phyloP scores from a whole-genome alignment of 1,140 invertebrate genomes.

The Bemisia tabaci region DNA sequence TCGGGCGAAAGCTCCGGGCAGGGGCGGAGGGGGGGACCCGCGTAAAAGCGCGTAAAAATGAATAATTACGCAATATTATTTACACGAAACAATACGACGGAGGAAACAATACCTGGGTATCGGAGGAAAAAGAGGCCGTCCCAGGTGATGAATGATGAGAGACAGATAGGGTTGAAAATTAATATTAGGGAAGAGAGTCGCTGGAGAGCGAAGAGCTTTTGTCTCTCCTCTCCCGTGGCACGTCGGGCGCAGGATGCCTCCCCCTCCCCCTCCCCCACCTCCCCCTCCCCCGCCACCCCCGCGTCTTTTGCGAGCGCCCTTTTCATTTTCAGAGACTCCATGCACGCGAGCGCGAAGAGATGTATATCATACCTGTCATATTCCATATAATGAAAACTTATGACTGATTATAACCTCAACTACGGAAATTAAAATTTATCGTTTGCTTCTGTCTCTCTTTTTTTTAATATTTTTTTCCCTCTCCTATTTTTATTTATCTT shows the following conservation, averaged over 20 bases:
- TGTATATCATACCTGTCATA: neutral
- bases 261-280: too few species aligned
- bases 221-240: neutral
- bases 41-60: neutral
- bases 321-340: neutral
- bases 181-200: neutral
- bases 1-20: too few species aligned
- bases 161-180: neutral
- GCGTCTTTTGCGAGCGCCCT: neutral
- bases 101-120: neutral
- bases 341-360: neutral
- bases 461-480: neutral
- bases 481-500: constrained; percentile 1
- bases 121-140: neutral
- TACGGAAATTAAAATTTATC: neutral
- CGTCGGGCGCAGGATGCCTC: neutral
- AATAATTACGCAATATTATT: neutral
- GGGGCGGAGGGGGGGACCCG: too few species aligned
- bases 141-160: neutral
- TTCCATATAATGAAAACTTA: neutral
- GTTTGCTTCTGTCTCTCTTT: neutral
- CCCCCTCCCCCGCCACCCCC: too few species aligned
- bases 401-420: neutral
- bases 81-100: neutral
- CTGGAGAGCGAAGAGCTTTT: neutral